These are phyloP conservation scores for Biston betularia DNA, from an alignment of 2,888 invertebrate species.

Conservation along the genomic window DNA sequence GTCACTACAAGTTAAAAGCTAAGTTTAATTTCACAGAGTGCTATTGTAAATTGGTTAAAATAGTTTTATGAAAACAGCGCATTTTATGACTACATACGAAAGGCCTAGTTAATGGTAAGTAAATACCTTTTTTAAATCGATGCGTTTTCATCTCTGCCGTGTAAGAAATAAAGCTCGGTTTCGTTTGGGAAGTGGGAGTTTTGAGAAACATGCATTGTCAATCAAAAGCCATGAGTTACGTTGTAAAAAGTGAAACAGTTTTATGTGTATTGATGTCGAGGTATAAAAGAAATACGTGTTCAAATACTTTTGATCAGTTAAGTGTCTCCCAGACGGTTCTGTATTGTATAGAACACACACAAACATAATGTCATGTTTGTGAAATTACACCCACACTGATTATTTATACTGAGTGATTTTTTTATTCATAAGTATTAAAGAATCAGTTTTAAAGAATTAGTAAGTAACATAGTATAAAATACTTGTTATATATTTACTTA, in stretches of 20 bases:
- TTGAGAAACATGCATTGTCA: slow-evolving; percentile 46
- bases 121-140: slow-evolving; percentile 37
- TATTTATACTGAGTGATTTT: too few relatives aligned
- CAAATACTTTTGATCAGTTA: slow-evolving; percentile 28
- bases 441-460: too few relatives aligned
- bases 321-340: slow-evolving; percentile 1
- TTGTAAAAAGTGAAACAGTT: slow-evolving; percentile 53
- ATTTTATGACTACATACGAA: slow-evolving; percentile 61
- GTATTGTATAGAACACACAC: slow-evolving; percentile 7
- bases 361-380: neutral
- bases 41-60: slow-evolving; percentile 46
- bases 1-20: neutral
- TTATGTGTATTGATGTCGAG: slow-evolving; percentile 52
- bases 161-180: slow-evolving; percentile 11
- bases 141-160: slow-evolving; percentile 36
- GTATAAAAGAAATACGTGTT: slow-evolving; percentile 41
- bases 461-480: too few relatives aligned
- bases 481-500: too few relatives aligned
- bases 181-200: slow-evolving; percentile 29
- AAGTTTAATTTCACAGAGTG: neutral
- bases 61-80: slow-evolving; percentile 69
- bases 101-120: slow-evolving; percentile 60
- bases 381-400: neutral
- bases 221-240: slow-evolving; percentile 46
- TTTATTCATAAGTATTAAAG: neutral